Evolutionary conservation across 1,140 invertebrate species (phyloP), one percentile per base, ranked within the genome.

Genomic region (Drosophila pruinosa): DNA sequence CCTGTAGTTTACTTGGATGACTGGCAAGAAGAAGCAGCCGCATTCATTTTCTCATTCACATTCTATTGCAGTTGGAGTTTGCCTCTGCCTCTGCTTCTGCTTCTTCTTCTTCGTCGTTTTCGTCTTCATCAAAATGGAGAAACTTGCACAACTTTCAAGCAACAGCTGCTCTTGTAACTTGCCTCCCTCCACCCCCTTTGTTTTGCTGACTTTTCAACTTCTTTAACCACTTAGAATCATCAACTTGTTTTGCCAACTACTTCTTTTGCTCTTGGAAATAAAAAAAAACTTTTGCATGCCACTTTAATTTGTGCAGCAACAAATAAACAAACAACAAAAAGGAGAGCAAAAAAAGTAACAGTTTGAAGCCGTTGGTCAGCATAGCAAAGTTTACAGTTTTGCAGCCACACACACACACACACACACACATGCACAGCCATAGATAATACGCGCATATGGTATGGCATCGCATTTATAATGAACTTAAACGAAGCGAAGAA

Each of bases 181-280:
- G 21, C 36, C 28, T 3, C 2, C 3, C 15, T 2, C 14, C 3
- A n/a, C 15, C 4, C 4, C 19, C 2, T 12, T 19, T n/a, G 28
- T 19, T 0, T 3, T 19, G 3, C 34, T 63, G 67, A 70, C 67
- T 70, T 63, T 63, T 54, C 58, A 70, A 48, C 59, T 70, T 63
- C 48, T 63, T 62, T 70, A 63, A 70, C 65, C 65, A 69, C 67
- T 70, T 63, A 70, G 59, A 70, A 70, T 69, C 59, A 63, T 70
- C 50, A 54, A 70, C 58, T 63, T 63, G 59, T 54, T 62, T 70
- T 63, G 52, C 48, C 58, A 22, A 45, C 45, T 68, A 41, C 58
- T 59, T 59, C 22, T 31, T 38, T 10, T 10, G 10, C 21, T 3
- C n/a, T 34, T 28, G 43, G 7, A 15, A 24, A 12, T 6, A 28